Evolutionary conservation across 2,888 invertebrate genomes (phyloP).

Genomic region (Dicranocentrus wangi): DNA sequence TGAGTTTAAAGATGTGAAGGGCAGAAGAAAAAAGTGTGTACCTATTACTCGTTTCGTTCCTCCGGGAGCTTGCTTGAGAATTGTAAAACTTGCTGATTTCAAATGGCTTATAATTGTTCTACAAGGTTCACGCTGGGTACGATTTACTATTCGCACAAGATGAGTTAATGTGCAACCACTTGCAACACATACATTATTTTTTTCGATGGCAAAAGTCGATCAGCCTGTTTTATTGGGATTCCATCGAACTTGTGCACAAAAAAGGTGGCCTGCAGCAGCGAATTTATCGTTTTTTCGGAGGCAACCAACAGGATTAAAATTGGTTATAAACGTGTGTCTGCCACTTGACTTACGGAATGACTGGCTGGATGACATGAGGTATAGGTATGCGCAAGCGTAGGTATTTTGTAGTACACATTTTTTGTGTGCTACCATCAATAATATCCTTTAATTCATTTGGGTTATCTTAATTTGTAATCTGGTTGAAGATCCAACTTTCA

Average conservation of each 20-base stretch:
- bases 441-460: too few relatives aligned
- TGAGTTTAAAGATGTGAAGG: constrained; percentile 29
- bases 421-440: constrained; percentile 7
- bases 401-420: too few relatives aligned
- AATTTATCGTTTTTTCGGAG: neutral
- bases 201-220: constrained; percentile 40
- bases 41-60: constrained; percentile 32
- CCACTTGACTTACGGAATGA: constrained; percentile 25
- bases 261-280: neutral
- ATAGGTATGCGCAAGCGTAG: too few relatives aligned
- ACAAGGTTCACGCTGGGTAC: constrained; percentile 32
- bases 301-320: constrained; percentile 11
- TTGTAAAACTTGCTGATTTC: constrained; percentile 14
- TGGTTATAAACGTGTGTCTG: constrained; percentile 15
- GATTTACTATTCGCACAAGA: neutral
- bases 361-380: constrained; percentile 23
- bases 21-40: constrained; percentile 1
- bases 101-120: constrained; percentile 39
- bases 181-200: too few relatives aligned
- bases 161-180: too few relatives aligned
- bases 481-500: neutral
- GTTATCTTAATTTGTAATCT: constrained; percentile 31
- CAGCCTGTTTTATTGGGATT: constrained; percentile 54
- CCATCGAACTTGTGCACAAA: constrained; percentile 22
- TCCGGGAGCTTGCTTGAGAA: too few relatives aligned